phyloP scores from a whole-genome alignment of 2,888 invertebrate genomes.

The Amaurobius ferox region DNA sequence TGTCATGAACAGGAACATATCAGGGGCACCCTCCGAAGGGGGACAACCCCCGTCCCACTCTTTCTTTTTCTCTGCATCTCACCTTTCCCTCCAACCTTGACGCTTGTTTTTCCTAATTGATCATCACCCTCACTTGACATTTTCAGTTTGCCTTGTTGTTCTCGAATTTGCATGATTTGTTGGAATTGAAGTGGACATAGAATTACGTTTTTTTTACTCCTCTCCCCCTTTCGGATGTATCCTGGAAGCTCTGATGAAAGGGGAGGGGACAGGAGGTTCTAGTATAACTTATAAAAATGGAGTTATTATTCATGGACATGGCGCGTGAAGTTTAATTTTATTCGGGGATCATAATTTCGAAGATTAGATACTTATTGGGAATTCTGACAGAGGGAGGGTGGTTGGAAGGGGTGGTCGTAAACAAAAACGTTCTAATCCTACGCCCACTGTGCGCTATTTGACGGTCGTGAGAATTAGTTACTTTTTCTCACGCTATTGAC shows the following conservation, averaged over 20 bases:
- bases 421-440: too few relatives aligned
- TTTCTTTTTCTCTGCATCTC: too few relatives aligned
- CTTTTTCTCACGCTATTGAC: too few relatives aligned
- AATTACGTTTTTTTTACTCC: neutral
- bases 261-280: neutral
- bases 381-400: too few relatives aligned
- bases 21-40: neutral
- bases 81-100: neutral
- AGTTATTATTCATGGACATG: neutral
- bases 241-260: neutral
- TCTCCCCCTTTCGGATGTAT: neutral
- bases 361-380: too few relatives aligned
- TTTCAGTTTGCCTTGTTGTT: conserved; percentile 2
- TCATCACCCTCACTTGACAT: conserved; percentile 16
- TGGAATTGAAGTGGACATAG: neutral
- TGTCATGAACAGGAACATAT: conserved; percentile 13
- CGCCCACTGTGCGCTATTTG: too few relatives aligned
- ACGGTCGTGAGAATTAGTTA: too few relatives aligned
- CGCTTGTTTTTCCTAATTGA: neutral
- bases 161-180: conserved; percentile 8
- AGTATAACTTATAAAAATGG: neutral
- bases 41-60: neutral
- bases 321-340: neutral
- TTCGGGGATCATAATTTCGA: too few relatives aligned
- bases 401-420: too few relatives aligned